Evolutionary conservation across 2,113 vertebrate species (phyloP).

Genomic region (Cheirogaleus medius): DNA sequence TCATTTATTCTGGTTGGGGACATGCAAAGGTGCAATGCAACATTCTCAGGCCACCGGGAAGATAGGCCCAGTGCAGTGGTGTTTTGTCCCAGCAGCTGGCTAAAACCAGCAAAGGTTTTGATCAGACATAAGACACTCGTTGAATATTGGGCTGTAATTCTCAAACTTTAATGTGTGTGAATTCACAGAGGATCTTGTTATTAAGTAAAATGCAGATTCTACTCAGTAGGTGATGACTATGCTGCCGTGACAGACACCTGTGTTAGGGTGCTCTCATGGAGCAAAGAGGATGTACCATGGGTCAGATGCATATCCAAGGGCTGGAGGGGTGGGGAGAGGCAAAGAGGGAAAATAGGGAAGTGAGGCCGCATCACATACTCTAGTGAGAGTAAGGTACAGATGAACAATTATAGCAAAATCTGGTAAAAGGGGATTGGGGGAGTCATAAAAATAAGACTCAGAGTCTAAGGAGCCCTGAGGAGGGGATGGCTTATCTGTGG

Average conservation of each 20-base stretch:
- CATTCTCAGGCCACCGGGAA: slow-evolving; percentile 36
- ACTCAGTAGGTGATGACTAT: neutral
- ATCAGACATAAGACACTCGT: neutral
- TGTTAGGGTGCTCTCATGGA: too few relatives aligned
- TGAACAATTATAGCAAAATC: neutral
- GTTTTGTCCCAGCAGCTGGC: neutral
- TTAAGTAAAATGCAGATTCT: neutral
- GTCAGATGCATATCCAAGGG: neutral
- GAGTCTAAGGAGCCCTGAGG: neutral
- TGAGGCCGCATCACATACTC: neutral
- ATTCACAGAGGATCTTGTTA: neutral
- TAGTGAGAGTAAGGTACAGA: neutral
- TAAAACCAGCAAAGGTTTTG: neutral
- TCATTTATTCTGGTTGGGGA: slow-evolving; percentile 64
- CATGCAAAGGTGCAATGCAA: slow-evolving; percentile 42
- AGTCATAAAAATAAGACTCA: neutral
- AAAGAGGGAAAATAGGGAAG: neutral
- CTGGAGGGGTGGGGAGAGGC: neutral
- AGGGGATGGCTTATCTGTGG: neutral
- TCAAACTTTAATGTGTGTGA: neutral
- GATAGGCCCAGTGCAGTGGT: neutral
- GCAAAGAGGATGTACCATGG: neutral
- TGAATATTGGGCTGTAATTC: neutral
- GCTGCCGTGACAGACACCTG: neutral
- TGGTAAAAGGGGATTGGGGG: too few relatives aligned